Base-by-base conservation (phyloP, 2,888 invertebrate genomes). In the Emmelina monodactyla region DNA sequence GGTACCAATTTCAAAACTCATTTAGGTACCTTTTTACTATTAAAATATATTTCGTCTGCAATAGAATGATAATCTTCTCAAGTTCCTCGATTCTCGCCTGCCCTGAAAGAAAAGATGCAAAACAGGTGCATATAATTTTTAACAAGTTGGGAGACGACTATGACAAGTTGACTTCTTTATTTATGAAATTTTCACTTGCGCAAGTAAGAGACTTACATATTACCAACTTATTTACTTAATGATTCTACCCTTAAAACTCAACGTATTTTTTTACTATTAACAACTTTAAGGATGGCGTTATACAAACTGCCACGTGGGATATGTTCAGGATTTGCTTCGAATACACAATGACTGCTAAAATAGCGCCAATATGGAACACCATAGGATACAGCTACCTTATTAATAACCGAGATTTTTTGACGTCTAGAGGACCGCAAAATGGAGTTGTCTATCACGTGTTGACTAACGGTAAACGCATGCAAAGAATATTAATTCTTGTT, bases 41-140 rank as follows among this genome's bases (percentile, higher is more conserved):
- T n/a, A n/a, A n/a, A n/a, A n/a, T n/a, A n/a, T n/a, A n/a, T n/a
- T n/a, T n/a, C n/a, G n/a, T n/a, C n/a, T n/a, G n/a, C 19, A 5
- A 5, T 9, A 79, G 79, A 47, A 76, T 79, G 76, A 56, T 79
- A 15, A 69, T 79, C 49, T 79, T 79, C 49, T 76, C 76, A 2
- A 60, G 61, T 42, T 68, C 73, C 3, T 67, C 73, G 10, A 54
- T 79, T 37, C 43, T 76, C 45, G 71, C 72, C 13, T 63, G 66
- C 42, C 78, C 79, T 5, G 76, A 76, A 39, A 68, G 63, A 52
- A 54, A 50, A 19, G 71, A 75, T 33, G 40, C 65, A 12, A 65
- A 67, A 49, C 58, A 62, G 55, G 54, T 79, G 22, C 76, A 78
- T 43, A 54, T 78, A 36, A 50, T 78, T 39, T 72, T 75, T 39